Conservation (phyloP, 1,140 invertebrate genomes). For the Bombyx mandarina region DNA sequence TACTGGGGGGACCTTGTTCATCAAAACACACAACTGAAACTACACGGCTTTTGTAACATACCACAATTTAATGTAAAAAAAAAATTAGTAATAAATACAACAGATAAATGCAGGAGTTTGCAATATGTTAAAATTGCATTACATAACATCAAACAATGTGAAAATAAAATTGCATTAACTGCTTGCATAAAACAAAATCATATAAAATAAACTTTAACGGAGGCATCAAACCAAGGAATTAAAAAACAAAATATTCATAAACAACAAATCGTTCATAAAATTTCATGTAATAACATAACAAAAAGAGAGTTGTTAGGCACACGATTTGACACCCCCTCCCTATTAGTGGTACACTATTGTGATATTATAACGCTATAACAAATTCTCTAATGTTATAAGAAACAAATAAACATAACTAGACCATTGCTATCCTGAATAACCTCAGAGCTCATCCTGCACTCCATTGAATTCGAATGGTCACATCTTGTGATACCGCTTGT, state of each 20-base stretch:
- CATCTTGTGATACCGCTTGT: conserved; percentile 50
- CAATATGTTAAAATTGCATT: conserved; percentile 71
- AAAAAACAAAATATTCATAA: conserved; percentile 63
- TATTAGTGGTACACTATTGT: conserved; percentile 65
- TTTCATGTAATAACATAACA: conserved; percentile 66
- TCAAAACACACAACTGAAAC: conserved; percentile 58
- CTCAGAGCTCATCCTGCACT: conserved; percentile 64
- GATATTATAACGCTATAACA: conserved; percentile 68
- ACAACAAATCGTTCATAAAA: conserved; percentile 67
- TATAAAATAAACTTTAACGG: conserved; percentile 68
- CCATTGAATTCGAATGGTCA: conserved; percentile 59
- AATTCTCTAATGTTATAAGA: conserved; percentile 67
- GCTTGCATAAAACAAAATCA: conserved; percentile 71
- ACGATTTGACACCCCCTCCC: conserved; percentile 68
- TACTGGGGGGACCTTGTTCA: conserved; percentile 18
- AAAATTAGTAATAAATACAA: conserved; percentile 75
- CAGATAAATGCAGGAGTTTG: conserved; percentile 73
- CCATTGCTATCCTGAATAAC: conserved; percentile 68
- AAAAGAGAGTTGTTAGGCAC: conserved; percentile 56
- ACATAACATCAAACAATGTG: conserved; percentile 72
- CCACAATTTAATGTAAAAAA: conserved; percentile 74
- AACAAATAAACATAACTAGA: conserved; percentile 69
- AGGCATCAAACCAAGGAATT: conserved; percentile 68
- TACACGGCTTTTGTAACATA: conserved; percentile 71
- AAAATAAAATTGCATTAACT: conserved; percentile 68